Conservation (phyloP, 2,888 invertebrate genomes). For the Tiphia femorata region DNA sequence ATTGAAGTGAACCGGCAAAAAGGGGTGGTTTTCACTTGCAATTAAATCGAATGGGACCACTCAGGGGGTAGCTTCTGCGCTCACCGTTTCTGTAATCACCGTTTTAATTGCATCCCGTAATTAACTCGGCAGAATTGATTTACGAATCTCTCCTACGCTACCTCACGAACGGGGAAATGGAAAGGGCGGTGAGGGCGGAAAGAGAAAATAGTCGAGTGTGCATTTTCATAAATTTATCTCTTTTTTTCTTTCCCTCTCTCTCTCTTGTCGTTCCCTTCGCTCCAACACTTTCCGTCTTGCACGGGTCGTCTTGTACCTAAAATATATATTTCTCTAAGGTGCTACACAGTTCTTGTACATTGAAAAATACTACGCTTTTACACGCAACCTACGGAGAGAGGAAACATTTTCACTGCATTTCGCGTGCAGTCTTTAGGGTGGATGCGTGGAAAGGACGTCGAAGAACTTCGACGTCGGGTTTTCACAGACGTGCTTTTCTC, state of each 20-base stretch:
- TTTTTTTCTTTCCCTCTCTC: background rate
- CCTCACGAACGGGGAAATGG: background rate
- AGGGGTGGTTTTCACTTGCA: constrained; percentile 7
- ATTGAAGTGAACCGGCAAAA: background rate
- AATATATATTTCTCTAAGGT: constrained; percentile 49
- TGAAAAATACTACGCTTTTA: constrained; percentile 43
- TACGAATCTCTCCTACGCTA: background rate
- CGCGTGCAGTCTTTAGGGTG: no score
- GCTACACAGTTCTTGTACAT: constrained; percentile 40
- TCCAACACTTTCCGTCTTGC: background rate
- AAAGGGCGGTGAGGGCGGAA: background rate
- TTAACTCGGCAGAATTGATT: constrained; percentile 30
- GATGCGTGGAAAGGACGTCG: no score
- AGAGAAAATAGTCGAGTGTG: background rate
- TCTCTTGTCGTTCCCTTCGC: background rate
- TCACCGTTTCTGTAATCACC: constrained; percentile 24
- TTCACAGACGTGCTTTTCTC: no score
- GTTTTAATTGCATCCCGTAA: constrained; percentile 31
- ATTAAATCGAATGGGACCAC: constrained; percentile 35
- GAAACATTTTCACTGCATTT: no score
- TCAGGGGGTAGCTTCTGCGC: constrained; percentile 21
- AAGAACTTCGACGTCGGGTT: no score
- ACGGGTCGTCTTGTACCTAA: constrained; percentile 42
- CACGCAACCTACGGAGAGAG: constrained; percentile 26
- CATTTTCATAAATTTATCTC: no score